Conservation (phyloP, 2,888 invertebrate species). For the Seladonia tumulorum region DNA sequence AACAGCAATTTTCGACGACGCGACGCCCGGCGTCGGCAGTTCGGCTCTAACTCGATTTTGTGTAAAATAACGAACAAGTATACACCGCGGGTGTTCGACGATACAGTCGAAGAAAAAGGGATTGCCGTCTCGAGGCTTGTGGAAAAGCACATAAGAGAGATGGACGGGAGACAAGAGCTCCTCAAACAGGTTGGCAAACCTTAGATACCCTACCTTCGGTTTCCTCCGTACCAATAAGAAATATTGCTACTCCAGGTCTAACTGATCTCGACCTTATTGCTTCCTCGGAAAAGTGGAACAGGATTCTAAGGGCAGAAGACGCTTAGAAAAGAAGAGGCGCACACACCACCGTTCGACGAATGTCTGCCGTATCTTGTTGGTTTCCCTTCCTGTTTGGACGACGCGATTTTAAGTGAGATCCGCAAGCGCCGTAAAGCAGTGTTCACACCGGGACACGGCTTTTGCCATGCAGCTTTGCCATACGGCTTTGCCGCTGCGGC, state of each 20-base stretch:
- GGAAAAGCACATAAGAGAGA: constrained; percentile 50
- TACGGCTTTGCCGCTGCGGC: not conserved
- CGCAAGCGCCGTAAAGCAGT: not conserved
- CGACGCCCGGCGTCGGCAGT: constrained; percentile 21
- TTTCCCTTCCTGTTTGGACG: constrained; percentile 27
- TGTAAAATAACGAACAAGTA: constrained; percentile 64
- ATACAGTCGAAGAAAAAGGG: constrained; percentile 49
- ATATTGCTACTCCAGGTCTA: constrained; percentile 78
- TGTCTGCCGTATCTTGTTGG: constrained; percentile 22
- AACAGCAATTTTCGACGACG: not conserved
- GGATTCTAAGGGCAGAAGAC: constrained; percentile 38
- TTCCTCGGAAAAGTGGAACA: constrained; percentile 53
- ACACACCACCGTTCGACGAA: constrained; percentile 42
- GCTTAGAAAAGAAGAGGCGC: constrained; percentile 48
- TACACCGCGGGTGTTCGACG: constrained; percentile 52
- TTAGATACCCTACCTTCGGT: constrained; percentile 59
- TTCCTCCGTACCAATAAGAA: constrained; percentile 74
- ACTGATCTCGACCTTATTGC: constrained; percentile 76
- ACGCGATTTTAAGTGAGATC: constrained; percentile 14
- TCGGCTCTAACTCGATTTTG: constrained; percentile 51
- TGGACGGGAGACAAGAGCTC: constrained; percentile 41
- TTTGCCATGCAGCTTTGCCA: not conserved
- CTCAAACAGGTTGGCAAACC: constrained; percentile 62
- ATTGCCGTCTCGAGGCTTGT: constrained; percentile 50
- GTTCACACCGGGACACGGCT: not conserved